Percentiles rank a stretch among this genome's conserved stretches.
Evolutionary conservation across 2,113 vertebrate species (phyloP).

Genomic region (Chiloscyllium plagiosum): DNA sequence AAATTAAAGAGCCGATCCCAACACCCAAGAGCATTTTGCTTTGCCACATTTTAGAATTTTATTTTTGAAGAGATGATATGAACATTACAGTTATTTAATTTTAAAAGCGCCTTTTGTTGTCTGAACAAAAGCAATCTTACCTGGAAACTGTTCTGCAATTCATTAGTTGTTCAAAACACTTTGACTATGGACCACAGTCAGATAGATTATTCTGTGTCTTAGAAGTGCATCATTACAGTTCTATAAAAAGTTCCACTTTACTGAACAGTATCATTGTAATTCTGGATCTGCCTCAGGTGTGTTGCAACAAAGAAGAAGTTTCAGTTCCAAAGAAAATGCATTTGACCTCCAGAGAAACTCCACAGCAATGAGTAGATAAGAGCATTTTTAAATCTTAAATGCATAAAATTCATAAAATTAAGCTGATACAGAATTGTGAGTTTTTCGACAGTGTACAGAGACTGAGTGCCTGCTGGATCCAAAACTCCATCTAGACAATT

Average conservation of each 20-base stretch:
- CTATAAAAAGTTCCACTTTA: not conserved
- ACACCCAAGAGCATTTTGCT: not conserved
- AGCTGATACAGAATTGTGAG: not conserved
- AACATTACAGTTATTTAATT: not conserved
- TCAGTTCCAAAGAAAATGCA: not conserved
- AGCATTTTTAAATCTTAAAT: not conserved
- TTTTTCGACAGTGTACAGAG: not conserved
- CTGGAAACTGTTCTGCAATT: not conserved
- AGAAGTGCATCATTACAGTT: not conserved
- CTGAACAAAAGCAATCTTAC: not conserved
- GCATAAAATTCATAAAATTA: not conserved
- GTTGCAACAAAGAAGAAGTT: not conserved
- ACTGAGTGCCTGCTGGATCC: not conserved
- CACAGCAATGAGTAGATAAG: not conserved
- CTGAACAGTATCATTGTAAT: not conserved
- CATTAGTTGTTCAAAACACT: conserved; percentile 9
- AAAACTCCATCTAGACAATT: not conserved
- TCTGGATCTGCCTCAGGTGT: not conserved
- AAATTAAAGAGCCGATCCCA: not conserved
- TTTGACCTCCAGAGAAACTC: not conserved
- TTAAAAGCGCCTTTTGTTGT: not conserved
- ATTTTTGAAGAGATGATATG: not conserved
- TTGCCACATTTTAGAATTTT: not conserved
- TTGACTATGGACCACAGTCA: not conserved
- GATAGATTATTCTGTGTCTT: not conserved